Conservation (phyloP, 2,888 invertebrate species). For the Coelopa pilipes region DNA sequence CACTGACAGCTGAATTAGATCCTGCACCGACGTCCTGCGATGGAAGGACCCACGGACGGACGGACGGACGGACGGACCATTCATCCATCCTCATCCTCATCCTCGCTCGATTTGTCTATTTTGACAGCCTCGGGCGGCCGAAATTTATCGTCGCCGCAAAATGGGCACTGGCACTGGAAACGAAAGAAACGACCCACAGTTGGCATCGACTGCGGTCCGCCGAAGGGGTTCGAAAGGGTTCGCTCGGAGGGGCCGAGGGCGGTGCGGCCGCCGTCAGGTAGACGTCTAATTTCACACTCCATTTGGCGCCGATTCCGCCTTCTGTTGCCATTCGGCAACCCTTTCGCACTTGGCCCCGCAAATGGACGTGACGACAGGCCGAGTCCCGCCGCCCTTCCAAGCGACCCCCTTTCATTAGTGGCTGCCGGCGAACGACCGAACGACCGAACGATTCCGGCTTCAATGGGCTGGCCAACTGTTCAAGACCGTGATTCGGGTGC, state of each 20-base stretch:
- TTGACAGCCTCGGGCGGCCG: slow-evolving; percentile 6
- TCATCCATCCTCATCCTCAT: background rate
- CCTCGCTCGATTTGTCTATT: slow-evolving; percentile 12
- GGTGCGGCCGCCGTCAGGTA: slow-evolving; percentile 24
- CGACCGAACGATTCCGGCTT: too few relatives aligned
- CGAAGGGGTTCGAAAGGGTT: too few relatives aligned
- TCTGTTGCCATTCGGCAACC: slow-evolving; percentile 33
- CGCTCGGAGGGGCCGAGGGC: background rate
- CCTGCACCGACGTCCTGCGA: slow-evolving; percentile 35
- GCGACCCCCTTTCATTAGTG: too few relatives aligned
- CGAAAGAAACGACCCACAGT: background rate
- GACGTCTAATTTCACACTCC: slow-evolving; percentile 59
- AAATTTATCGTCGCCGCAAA: slow-evolving; percentile 25
- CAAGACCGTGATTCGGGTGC: too few relatives aligned
- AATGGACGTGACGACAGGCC: slow-evolving; percentile 12
- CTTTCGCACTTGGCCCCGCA: slow-evolving; percentile 37
- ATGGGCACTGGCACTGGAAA: slow-evolving; percentile 1
- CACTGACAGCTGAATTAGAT: slow-evolving; percentile 61
- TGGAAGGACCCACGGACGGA: background rate
- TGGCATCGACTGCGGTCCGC: background rate
- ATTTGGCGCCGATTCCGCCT: slow-evolving; percentile 49
- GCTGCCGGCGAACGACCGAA: too few relatives aligned
- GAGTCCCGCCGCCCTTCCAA: background rate
- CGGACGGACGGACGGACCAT: background rate
- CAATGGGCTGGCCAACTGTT: too few relatives aligned